These are phyloP conservation scores for Tubulanus polymorphus DNA, from an alignment of 2,888 invertebrate species.

Conservation along the genomic window DNA sequence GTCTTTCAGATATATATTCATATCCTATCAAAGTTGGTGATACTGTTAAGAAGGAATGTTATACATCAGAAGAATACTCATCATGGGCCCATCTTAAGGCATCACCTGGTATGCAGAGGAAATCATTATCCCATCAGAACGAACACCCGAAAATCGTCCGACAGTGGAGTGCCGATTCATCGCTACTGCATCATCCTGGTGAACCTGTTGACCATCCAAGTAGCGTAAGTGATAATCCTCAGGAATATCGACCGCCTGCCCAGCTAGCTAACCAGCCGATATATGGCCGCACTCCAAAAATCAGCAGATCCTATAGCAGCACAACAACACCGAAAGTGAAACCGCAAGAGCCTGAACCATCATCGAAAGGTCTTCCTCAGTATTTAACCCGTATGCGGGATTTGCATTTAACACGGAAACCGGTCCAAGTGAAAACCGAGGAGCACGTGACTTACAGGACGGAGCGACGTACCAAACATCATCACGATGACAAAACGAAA, in stretches of 20 bases:
- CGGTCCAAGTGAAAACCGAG: constrained; percentile 48
- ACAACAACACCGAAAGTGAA: background rate
- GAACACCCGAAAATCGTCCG: background rate
- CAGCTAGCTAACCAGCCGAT: background rate
- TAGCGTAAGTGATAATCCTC: too few species aligned
- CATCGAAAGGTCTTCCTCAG: constrained; percentile 24
- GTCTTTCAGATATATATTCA: too few species aligned
- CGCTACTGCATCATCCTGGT: background rate
- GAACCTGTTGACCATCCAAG: background rate
- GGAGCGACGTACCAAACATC: constrained; percentile 36
- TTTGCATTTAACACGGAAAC: constrained; percentile 45
- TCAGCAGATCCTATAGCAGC: constrained; percentile 1
- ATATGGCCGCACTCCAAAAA: background rate
- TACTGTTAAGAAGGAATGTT: background rate
- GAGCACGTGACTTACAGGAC: constrained; percentile 45
- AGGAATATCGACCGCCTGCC: constrained; percentile 5
- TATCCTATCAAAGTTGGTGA: too few species aligned
- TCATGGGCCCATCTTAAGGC: constrained; percentile 16
- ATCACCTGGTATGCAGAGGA: background rate
- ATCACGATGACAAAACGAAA: constrained; percentile 28
- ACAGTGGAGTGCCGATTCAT: background rate
- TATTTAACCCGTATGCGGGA: constrained; percentile 33
- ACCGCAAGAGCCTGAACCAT: background rate
- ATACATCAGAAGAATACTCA: constrained; percentile 24
- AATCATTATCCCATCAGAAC: background rate